Base-by-base conservation (phyloP, 2,113 vertebrate genomes). In the Speoplatyrhinus poulsoni region DNA sequence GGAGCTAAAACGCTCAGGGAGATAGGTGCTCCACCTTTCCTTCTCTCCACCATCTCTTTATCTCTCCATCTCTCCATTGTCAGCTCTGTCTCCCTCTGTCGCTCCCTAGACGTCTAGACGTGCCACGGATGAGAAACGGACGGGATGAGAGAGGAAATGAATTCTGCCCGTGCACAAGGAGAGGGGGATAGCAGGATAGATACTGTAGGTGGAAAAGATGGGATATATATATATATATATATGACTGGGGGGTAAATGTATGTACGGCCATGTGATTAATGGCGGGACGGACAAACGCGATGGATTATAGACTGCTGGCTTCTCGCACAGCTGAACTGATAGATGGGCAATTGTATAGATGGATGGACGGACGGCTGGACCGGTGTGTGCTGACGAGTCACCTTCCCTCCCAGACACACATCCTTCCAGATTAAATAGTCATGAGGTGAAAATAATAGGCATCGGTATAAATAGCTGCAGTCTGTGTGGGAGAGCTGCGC, bases 371-470 rank as follows among this genome's bases (percentile, higher is more conserved):
- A 60, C 57, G 19, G 26, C 49, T 10, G 33, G 32, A 60, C 57
- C 48, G 12, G n/a, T 46, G 60, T 46, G 49, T 12, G 63, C 36
- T 9, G 52, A 60, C 72, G 41, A 79, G 75, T 15, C 76, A 70
- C 81, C 71, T 81, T 77, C 61, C 76, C 49, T 41, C 36, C 7
- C 26, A 75, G 70, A 67, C 62, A 76, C 54, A 66, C 67, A 64
- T 73, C 74, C 80, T 72, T 73, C 80, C 72, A 46, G 73, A 84
- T 87, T 83, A 85, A 72, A 78, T 69, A 78, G 80, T 77, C 78
- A 72, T 41, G 74, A 84, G 80, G 73, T 82, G 82, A 52, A 83
- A 87, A 89, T 86, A 83, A 87, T 79, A 67, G 72, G 76, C 76
- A 50, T 64, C 1, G 56, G 36, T 85, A 83, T 81, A 83, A 86